These are phyloP conservation scores for Irena cyanogastra DNA, from an alignment of 2,113 vertebrate species.

Conservation along the genomic window DNA sequence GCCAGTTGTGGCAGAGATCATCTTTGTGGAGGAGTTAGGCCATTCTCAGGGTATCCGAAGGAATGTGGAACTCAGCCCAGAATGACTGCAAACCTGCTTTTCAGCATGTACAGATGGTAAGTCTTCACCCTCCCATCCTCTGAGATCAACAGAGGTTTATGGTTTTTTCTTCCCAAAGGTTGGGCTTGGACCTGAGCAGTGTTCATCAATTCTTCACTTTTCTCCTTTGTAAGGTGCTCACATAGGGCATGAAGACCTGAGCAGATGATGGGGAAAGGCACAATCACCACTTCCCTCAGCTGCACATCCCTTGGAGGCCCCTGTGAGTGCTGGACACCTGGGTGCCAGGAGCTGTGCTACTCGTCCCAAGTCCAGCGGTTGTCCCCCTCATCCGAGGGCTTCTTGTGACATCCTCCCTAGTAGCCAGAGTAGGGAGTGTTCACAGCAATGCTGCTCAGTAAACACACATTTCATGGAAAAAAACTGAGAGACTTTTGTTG, in stretches of 20 bases:
- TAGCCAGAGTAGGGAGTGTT: not conserved
- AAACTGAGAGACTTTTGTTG: not conserved
- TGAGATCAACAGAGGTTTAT: not conserved
- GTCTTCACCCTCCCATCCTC: not conserved
- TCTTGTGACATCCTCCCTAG: not conserved
- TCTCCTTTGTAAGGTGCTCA: not conserved
- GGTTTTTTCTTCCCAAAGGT: not conserved
- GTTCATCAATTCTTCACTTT: not conserved
- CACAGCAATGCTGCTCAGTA: not conserved
- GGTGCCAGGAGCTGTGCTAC: not conserved
- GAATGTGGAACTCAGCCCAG: not conserved
- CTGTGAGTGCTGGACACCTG: not conserved
- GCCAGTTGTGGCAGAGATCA: not conserved
- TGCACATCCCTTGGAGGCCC: not conserved
- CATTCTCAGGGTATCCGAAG: not conserved
- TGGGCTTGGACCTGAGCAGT: not conserved
- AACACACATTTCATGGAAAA: conserved; percentile 41
- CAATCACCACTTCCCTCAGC: accelerated
- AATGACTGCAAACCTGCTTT: not conserved
- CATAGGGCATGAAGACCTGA: not conserved
- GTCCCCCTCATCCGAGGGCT: not conserved
- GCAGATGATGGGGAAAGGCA: not conserved
- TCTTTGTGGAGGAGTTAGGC: not conserved
- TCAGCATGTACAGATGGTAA: accelerated
- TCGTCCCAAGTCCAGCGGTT: not conserved